These are phyloP conservation scores for Pachliopta kotzebuea DNA, from an alignment of 2,888 invertebrate genomes.

Conservation along the genomic window DNA sequence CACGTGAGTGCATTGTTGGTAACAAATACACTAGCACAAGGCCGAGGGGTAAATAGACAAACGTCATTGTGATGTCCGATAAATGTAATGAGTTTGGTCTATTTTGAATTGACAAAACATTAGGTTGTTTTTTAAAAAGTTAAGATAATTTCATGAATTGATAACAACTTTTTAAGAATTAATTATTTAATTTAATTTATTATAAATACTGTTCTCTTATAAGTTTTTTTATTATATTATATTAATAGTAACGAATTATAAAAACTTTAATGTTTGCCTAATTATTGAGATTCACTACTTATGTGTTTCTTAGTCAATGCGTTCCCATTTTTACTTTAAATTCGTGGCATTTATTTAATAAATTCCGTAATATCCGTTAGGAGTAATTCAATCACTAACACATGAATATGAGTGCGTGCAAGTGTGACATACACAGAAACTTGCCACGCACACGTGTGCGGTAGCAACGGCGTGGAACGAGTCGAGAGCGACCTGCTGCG, in stretches of 20 bases:
- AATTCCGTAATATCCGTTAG: conserved; percentile 79
- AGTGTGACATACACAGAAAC: conserved; percentile 34
- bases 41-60: conserved; percentile 50
- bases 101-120: conserved; percentile 39
- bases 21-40: conserved; percentile 41
- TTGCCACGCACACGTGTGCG: conserved; percentile 61
- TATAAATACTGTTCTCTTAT: not conserved
- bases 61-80: conserved; percentile 53
- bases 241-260: not conserved
- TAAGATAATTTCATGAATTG: not conserved
- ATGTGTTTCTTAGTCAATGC: not conserved
- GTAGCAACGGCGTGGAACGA: conserved; percentile 66
- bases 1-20: conserved; percentile 60
- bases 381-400: conserved; percentile 66
- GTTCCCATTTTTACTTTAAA: conserved; percentile 39
- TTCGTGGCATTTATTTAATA: conserved; percentile 63
- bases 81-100: conserved; percentile 32
- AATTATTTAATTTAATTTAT: not conserved
- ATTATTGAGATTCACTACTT: not conserved
- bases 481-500: conserved; percentile 75
- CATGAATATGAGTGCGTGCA: conserved; percentile 34
- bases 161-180: not conserved
- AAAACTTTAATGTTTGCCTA: not conserved
- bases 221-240: too few species aligned
- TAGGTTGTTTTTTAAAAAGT: not conserved